These are phyloP conservation scores for Aethes cnicana DNA, from an alignment of 2,888 invertebrate genomes.

Conservation along the genomic window DNA sequence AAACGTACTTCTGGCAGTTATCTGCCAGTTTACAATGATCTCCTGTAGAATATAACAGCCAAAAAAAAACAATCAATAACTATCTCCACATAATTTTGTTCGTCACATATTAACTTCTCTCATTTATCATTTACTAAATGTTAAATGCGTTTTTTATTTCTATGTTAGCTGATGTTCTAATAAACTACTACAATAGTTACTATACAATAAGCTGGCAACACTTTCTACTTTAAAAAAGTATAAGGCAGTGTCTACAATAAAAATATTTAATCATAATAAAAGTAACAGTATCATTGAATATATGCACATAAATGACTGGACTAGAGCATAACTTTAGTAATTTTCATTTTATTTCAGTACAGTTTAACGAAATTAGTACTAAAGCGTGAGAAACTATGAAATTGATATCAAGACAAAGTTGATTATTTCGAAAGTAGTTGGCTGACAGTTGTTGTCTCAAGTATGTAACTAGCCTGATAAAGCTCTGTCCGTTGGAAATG, in stretches of 20 bases:
- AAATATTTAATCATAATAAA: neutral
- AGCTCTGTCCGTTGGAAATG: conserved; percentile 22
- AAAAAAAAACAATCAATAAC: too few species aligned
- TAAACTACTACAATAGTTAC: neutral
- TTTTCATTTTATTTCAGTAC: neutral
- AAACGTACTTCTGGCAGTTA: too few species aligned
- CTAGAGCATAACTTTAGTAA: neutral
- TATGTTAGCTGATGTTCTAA: too few species aligned
- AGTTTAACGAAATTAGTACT: too few species aligned
- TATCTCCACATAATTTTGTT: too few species aligned
- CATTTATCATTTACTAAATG: too few species aligned
- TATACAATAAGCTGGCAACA: conserved; percentile 10
- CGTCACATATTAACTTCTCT: too few species aligned
- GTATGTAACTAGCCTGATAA: conserved; percentile 27
- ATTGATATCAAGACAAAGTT: neutral
- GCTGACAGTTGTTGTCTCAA: neutral
- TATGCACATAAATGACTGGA: neutral
- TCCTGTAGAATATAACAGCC: too few species aligned
- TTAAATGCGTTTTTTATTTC: too few species aligned
- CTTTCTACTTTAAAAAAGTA: neutral
- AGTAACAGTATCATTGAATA: neutral
- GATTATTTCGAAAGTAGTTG: neutral
- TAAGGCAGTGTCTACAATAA: conserved; percentile 6
- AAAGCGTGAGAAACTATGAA: too few species aligned
- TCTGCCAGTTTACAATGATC: too few species aligned